phyloP scores from a whole-genome alignment of 2,888 invertebrate species.

The Petrolisthes cinctipes region DNA sequence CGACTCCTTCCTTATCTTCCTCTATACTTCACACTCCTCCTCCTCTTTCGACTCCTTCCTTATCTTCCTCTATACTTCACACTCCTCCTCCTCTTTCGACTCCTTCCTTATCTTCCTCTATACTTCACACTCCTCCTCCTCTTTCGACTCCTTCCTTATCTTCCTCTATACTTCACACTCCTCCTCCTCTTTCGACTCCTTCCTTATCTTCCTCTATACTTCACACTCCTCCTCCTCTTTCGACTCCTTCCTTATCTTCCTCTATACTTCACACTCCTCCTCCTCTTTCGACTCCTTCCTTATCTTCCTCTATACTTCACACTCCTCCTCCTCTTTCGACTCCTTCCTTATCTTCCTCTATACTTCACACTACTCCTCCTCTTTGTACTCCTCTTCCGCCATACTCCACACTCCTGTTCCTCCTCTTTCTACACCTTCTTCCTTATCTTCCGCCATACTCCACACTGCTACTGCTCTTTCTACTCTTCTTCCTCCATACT shows the following conservation, averaged over 20 bases:
- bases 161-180: neutral
- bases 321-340: neutral
- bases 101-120: neutral
- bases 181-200: constrained; percentile 2
- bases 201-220: neutral
- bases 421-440: no score
- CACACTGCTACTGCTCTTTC: no score
- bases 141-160: neutral
- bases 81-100: neutral
- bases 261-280: neutral
- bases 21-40: neutral
- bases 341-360: no score
- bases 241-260: no score
- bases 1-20: neutral
- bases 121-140: neutral
- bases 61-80: constrained; percentile 1
- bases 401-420: no score
- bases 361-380: no score
- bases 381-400: no score
- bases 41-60: neutral
- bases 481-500: no score
- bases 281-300: constrained; percentile 21
- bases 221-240: neutral
- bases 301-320: neutral
- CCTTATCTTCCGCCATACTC: neutral